A percentile compares a stretch with the other conserved stretches of the same genome.
Evolutionary conservation across 2,113 vertebrate species (phyloP).

Genomic region (Emydocephalus ijimae): DNA sequence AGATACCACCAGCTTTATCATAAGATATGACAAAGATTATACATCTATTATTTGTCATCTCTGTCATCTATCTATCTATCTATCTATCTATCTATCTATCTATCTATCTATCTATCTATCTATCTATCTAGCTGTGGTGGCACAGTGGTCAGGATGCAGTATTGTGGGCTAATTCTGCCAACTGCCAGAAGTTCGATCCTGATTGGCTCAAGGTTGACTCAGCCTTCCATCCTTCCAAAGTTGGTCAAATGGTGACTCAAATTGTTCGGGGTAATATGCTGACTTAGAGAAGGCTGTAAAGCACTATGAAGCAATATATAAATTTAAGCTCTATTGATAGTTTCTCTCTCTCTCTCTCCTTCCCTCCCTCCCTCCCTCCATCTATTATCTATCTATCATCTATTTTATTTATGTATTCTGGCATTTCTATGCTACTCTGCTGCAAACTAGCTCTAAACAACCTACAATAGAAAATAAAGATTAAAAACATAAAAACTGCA

Average conservation of each 20-base stretch:
- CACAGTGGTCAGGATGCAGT: background rate
- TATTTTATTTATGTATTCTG: background rate
- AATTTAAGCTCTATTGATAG: background rate
- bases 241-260: background rate
- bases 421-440: background rate
- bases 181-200: background rate
- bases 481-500: background rate
- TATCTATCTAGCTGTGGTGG: background rate
- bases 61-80: background rate
- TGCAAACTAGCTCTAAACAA: background rate
- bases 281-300: background rate
- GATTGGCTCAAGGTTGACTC: background rate
- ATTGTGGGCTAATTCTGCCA: background rate
- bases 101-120: background rate
- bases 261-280: background rate
- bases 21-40: background rate
- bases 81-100: background rate
- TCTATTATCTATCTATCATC: background rate
- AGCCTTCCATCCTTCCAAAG: background rate
- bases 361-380: too few species aligned
- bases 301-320: background rate
- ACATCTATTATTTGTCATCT: background rate
- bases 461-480: background rate
- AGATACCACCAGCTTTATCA: background rate
- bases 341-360: too few species aligned